Conservation (phyloP, 1,140 invertebrate species). For the Drosophila seguyi region DNA sequence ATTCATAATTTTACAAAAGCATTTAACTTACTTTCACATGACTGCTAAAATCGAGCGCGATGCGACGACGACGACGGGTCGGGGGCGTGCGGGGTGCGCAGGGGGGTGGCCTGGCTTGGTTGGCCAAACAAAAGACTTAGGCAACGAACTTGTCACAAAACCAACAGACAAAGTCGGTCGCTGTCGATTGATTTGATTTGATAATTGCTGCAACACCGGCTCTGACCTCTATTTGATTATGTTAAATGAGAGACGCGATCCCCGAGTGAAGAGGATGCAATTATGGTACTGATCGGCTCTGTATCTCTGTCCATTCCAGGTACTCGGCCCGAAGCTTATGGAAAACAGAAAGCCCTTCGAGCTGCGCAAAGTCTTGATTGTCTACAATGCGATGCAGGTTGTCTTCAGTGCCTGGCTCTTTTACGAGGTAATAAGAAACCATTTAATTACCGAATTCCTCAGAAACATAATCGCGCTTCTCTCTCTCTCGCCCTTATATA, state of each 20-base stretch:
- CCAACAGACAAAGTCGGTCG: slow-evolving; percentile 54
- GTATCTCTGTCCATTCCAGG: slow-evolving; percentile 84
- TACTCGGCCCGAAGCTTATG: slow-evolving; percentile 94
- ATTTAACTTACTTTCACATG: slow-evolving; percentile 80
- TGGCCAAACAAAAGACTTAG: slow-evolving; percentile 76
- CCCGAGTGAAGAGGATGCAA: slow-evolving; percentile 13
- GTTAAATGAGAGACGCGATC: slow-evolving; percentile 33
- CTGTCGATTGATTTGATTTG: slow-evolving; percentile 68
- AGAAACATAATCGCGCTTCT: slow-evolving; percentile 20
- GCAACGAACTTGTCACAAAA: slow-evolving; percentile 80
- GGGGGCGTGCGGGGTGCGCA: background rate
- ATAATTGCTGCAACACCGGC: slow-evolving; percentile 69
- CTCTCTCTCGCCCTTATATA: slow-evolving; percentile 45
- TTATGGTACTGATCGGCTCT: slow-evolving; percentile 3
- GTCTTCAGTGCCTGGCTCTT: slow-evolving; percentile 94
- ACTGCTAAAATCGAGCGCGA: slow-evolving; percentile 27
- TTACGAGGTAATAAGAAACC: slow-evolving; percentile 88
- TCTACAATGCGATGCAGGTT: slow-evolving; percentile 95
- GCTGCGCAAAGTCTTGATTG: slow-evolving; percentile 91
- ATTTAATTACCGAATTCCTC: background rate
- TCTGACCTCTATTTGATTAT: slow-evolving; percentile 64
- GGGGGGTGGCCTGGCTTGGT: background rate
- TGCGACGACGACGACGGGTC: background rate
- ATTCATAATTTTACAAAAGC: slow-evolving; percentile 66
- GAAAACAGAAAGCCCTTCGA: slow-evolving; percentile 94